phyloP scores from a whole-genome alignment of 2,888 invertebrate species.

The Barypeithes pellucidus region DNA sequence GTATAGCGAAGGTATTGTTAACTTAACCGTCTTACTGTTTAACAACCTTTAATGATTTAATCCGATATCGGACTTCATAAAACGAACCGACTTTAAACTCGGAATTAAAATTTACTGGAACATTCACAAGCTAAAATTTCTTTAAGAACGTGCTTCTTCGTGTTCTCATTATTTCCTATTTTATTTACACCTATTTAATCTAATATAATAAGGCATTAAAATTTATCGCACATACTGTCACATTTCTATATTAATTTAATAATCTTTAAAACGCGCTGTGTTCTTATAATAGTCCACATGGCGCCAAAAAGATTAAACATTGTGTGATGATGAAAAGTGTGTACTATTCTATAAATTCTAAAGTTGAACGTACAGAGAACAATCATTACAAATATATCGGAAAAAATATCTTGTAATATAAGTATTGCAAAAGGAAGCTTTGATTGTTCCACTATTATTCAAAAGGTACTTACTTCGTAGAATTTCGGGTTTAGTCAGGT shows the following conservation, averaged over 20 bases:
- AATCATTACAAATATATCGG: slow-evolving; percentile 18
- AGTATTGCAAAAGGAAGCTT: slow-evolving; percentile 1
- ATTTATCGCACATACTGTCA: slow-evolving; percentile 34
- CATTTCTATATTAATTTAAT: slow-evolving; percentile 34
- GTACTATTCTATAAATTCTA: slow-evolving; percentile 13
- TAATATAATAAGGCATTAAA: slow-evolving; percentile 19
- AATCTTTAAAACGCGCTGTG: slow-evolving; percentile 40
- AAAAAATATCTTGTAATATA: slow-evolving; percentile 12
- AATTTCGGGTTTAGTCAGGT: slow-evolving; percentile 5
- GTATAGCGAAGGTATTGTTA: too few relatives aligned
- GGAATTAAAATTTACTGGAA: too few relatives aligned
- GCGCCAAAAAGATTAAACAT: slow-evolving; percentile 52
- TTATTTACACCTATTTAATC: slow-evolving; percentile 7
- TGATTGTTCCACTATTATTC: background rate
- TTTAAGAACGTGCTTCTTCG: too few relatives aligned
- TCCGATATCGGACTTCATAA: too few relatives aligned
- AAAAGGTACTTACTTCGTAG: slow-evolving; percentile 2
- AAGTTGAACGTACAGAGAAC: slow-evolving; percentile 33
- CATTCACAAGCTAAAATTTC: too few relatives aligned
- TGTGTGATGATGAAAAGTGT: slow-evolving; percentile 47
- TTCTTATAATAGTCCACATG: slow-evolving; percentile 45
- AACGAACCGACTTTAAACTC: too few relatives aligned
- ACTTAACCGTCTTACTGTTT: too few relatives aligned
- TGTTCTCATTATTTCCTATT: too few relatives aligned
- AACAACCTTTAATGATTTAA: too few relatives aligned